Conservation (phyloP, 2,113 vertebrate species). For the Sebastes schlegelii region DNA sequence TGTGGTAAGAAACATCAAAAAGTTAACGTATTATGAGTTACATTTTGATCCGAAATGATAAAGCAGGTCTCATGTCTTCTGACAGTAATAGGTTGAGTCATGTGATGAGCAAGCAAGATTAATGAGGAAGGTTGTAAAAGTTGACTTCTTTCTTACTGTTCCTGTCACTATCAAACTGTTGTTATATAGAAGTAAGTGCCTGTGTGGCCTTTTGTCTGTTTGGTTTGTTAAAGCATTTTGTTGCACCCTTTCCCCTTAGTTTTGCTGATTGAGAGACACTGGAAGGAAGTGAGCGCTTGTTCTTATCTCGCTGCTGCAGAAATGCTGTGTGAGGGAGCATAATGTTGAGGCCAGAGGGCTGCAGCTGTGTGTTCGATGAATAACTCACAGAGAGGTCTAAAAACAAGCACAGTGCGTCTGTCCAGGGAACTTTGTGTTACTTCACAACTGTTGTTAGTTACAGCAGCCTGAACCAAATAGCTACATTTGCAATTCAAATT, state of each 20-base stretch:
- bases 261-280: conserved; percentile 67
- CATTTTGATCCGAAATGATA: neutral
- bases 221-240: conserved; percentile 3
- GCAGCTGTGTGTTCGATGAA: conserved; percentile 20
- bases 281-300: conserved; percentile 75
- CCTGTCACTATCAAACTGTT: conserved; percentile 4
- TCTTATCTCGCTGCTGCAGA: conserved; percentile 74
- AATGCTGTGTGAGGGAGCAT: conserved; percentile 42
- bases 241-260: conserved; percentile 41
- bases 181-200: neutral
- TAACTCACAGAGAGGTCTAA: conserved; percentile 16
- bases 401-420: conserved; percentile 15
- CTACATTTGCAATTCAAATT: conserved; percentile 78
- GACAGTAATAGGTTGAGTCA: neutral
- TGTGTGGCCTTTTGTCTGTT: conserved; percentile 1
- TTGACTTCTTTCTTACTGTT: neutral
- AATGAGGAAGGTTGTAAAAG: conserved; percentile 6
- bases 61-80: neutral
- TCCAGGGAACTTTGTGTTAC: conserved; percentile 15
- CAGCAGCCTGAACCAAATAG: conserved; percentile 39
- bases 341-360: conserved; percentile 15
- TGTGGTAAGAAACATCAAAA: neutral
- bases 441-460: conserved; percentile 31
- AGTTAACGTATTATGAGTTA: neutral
- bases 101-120: conserved; percentile 18